phyloP scores from a whole-genome alignment of 2,797 vertebrate genomes.

The Nyctalus aviator region DNA sequence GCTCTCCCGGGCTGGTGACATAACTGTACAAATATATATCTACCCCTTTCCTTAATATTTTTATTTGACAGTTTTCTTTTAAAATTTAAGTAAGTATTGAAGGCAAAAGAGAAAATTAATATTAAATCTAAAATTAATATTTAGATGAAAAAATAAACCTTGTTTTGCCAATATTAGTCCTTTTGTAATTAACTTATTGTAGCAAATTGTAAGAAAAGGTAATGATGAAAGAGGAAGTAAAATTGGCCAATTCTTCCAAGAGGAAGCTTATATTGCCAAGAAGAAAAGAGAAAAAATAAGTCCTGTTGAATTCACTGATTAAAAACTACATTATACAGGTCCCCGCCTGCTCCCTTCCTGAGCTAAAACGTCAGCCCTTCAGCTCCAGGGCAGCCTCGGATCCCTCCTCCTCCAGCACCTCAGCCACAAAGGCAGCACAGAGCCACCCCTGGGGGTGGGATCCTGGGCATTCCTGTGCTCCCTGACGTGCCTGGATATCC shows the following conservation, averaged over 20 bases:
- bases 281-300: not conserved
- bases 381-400: conserved; percentile 40
- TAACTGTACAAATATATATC: conserved; percentile 71
- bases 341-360: not conserved
- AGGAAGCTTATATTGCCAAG: not conserved
- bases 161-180: not conserved
- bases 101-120: not conserved
- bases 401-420: not conserved
- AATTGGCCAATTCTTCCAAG: not conserved
- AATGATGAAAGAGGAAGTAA: not conserved
- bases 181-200: not conserved
- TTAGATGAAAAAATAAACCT: conserved; percentile 24
- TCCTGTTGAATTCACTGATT: not conserved
- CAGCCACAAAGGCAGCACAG: not conserved
- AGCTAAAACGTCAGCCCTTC: not conserved
- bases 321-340: not conserved
- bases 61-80: conserved; percentile 71
- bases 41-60: conserved; percentile 39
- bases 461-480: not conserved
- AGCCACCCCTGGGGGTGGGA: fast-evolving
- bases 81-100: conserved; percentile 66
- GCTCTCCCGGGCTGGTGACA: conserved; percentile 74
- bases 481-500: not conserved
- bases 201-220: conserved; percentile 31
- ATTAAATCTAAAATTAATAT: not conserved